A percentile compares a stretch with the other conserved stretches of the same genome.
Conservation (phyloP, 1,140 invertebrate genomes). For the Manduca sexta region DNA sequence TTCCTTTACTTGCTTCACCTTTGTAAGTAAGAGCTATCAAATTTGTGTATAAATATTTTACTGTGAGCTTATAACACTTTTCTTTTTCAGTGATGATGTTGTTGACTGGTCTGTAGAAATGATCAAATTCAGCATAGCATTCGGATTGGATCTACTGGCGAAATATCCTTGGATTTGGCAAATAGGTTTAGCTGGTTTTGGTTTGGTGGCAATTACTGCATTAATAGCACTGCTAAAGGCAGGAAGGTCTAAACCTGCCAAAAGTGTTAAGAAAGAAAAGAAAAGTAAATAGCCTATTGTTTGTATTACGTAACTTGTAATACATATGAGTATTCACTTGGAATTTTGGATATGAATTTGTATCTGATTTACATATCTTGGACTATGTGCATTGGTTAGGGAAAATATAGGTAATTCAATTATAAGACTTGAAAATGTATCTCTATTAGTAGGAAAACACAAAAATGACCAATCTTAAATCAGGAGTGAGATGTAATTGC, state of each 20-base stretch:
- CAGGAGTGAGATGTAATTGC: too few relatives aligned
- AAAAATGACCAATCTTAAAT: too few relatives aligned
- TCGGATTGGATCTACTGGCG: slow-evolving; percentile 76
- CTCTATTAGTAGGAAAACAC: too few relatives aligned
- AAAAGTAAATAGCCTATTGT: slow-evolving; percentile 61
- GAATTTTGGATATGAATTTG: too few relatives aligned
- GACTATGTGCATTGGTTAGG: too few relatives aligned
- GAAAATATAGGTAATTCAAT: too few relatives aligned
- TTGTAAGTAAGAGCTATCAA: slow-evolving; percentile 81
- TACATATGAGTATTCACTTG: too few relatives aligned
- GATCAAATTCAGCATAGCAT: slow-evolving; percentile 52
- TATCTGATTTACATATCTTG: too few relatives aligned
- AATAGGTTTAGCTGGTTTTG: slow-evolving; percentile 75
- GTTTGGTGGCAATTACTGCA: slow-evolving; percentile 74
- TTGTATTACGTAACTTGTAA: neutral
- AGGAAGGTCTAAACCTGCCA: slow-evolving; percentile 66
- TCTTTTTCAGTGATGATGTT: slow-evolving; percentile 80
- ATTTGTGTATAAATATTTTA: neutral
- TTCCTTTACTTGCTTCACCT: slow-evolving; percentile 82
- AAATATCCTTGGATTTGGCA: slow-evolving; percentile 82
- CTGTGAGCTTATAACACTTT: neutral
- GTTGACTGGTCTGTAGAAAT: slow-evolving; percentile 72
- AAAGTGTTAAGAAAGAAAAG: slow-evolving; percentile 72
- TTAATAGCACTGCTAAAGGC: slow-evolving; percentile 67
- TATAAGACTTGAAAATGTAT: too few relatives aligned